A percentile compares a stretch with the other conserved stretches of the same genome.
Evolutionary conservation across 2,113 vertebrate species (phyloP).

Genomic region (Micronycteris hirsuta): DNA sequence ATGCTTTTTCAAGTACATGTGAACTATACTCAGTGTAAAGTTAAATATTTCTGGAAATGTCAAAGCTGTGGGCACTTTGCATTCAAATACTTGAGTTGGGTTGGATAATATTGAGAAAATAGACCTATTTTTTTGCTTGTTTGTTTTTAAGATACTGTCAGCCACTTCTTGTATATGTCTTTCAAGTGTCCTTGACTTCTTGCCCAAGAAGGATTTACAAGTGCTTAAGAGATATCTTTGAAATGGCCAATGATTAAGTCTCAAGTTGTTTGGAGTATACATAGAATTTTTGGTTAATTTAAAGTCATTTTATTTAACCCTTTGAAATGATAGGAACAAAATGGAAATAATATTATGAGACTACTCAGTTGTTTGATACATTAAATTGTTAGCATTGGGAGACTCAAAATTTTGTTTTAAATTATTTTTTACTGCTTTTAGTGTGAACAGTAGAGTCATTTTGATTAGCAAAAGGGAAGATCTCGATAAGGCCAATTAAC

Average conservation of each 20-base stretch:
- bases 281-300: slow-evolving; percentile 34
- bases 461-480: neutral
- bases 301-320: slow-evolving; percentile 25
- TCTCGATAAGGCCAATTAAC: neutral
- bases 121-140: slow-evolving; percentile 20
- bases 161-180: slow-evolving; percentile 38
- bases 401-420: slow-evolving; percentile 10
- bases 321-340: slow-evolving; percentile 42
- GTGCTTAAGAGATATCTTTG: slow-evolving; percentile 53
- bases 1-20: slow-evolving; percentile 6
- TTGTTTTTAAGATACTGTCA: slow-evolving; percentile 28
- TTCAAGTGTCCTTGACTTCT: slow-evolving; percentile 39
- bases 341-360: slow-evolving; percentile 1
- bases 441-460: slow-evolving; percentile 8
- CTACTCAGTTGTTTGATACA: neutral
- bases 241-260: slow-evolving; percentile 65
- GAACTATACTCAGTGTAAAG: neutral
- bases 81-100: neutral
- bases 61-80: neutral
- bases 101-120: slow-evolving; percentile 43
- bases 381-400: slow-evolving; percentile 13
- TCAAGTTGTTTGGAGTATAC: slow-evolving; percentile 52
- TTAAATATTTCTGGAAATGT: slow-evolving; percentile 39
- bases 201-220: slow-evolving; percentile 62
- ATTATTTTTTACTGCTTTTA: slow-evolving; percentile 26